Base-by-base conservation (phyloP, 2,797 vertebrate genomes). In the Buphagus erythrorhynchus region DNA sequence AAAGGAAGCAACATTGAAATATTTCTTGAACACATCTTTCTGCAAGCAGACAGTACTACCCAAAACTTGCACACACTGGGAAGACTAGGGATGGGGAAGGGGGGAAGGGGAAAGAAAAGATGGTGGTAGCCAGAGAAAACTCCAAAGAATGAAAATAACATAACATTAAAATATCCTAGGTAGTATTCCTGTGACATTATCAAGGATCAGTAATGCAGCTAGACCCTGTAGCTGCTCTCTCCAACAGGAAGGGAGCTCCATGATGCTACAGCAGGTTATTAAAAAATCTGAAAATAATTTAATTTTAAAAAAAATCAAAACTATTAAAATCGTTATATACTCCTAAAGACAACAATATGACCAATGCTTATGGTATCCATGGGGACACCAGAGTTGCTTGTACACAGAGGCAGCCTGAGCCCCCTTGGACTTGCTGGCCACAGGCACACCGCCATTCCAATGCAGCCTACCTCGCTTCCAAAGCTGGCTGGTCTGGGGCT, bases 61-160 rank as follows among this genome's bases (percentile, higher is more conserved):
- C 31, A 78, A 76, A 79, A 76, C 11, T 40, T 51, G 33, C 12
- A 69, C 26, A 28, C 10, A 13, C 0, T 3, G 11, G 1, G 13
- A 14, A 7, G 5, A 2, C 1, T 55, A 11, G 40, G 16, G 21
- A 4, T 13, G 2, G 0, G 11, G 0, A 6, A 11, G 5, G 3
- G 6, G 8, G 10, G 0, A 6, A 12, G 5, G 4, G 7, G 11
- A 49, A 45, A 33, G 14, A 26, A 13, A 69, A 61, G 25, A 46
- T 10, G 2, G 7, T 29, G 5, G 8, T 8, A 67, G 17, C 10
- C 0, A 5, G 6, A 82, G 3, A 57, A 74, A 77, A 80, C 5
- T 2, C 54, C n/a, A 54, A 87, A 74, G 65, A 21, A 40, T 21
- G 71, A 31, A 63, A 79, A 58, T 38, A 62, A 75, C 4, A 14